Base-by-base conservation (phyloP, 2,797 vertebrate species). In the Semaprochilodus insignis region DNA sequence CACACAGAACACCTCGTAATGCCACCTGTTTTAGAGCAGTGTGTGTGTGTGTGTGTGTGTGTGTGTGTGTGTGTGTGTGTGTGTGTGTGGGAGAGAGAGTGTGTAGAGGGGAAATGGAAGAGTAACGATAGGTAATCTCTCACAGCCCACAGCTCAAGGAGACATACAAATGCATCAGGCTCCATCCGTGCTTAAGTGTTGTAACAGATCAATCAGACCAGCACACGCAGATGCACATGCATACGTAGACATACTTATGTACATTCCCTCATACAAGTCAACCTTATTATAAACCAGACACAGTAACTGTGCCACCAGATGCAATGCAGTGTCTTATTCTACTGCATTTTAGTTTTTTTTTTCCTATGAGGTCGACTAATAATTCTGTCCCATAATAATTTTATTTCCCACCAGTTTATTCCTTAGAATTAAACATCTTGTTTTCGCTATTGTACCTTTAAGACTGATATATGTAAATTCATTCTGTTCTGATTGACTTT, bases 51-150 rank as follows among this genome's bases (percentile, higher is more conserved):
- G 67, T 23, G 40, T 25, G 69, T 23, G 67, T 23, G 23, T 5
- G 48, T 1, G 23, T 27, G 70, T 34, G 63, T 14, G 25, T 19
- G 67, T 44, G 67, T 44, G 67, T 44, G 21, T 44, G 67, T n/a
- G 67, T n/a, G 67, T 44, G 36, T 25, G 69, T 23, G 67, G 14
- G 23, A 3, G 51, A 7, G 25, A 17, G 70, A 19, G 63, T 15
- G 27, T 21, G 25, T 34, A 31, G 16, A 19, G 63, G 14, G 16
- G 16, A 59, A 55, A 69, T 70, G 65, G 27, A 65, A n/a, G 17
- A 54, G 40, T 77, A 82, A 72, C 63, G 57, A 82, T 55, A 77
- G 70, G 70, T 70, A 67, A 40, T 66, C 54, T 52, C 36, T 44
- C 62, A n/a, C 59, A 57, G 40, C 44, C 69, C 74, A 82, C 55